These are phyloP conservation scores for Rhizoglyphus robini DNA, from an alignment of 1,140 invertebrate species.

Conservation along the genomic window DNA sequence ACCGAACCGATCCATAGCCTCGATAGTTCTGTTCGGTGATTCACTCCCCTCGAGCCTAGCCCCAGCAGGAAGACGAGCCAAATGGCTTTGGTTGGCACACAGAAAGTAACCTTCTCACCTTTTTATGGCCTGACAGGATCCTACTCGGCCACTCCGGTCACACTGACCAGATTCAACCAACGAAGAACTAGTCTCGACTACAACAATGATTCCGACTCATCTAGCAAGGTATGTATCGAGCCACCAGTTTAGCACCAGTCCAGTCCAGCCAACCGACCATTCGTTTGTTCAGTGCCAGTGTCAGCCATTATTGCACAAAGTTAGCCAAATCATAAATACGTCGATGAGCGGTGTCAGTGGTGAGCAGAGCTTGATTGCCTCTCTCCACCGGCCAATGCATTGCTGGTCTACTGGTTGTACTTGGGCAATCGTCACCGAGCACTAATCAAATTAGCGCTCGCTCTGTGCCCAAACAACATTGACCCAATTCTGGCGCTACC, in stretches of 20 bases:
- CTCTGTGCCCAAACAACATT: constrained; percentile 3
- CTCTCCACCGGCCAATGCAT: too few relatives aligned
- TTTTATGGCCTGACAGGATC: neutral
- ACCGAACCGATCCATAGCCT: neutral
- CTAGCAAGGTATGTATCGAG: constrained; percentile 15
- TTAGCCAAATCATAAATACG: too few relatives aligned
- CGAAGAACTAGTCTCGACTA: constrained; percentile 20
- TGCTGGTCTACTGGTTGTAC: too few relatives aligned
- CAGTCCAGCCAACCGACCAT: too few relatives aligned
- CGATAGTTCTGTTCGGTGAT: too few relatives aligned
- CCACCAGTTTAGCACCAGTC: too few relatives aligned
- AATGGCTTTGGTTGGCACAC: neutral
- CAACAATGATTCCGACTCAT: constrained; percentile 16
- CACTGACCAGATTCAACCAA: constrained; percentile 20
- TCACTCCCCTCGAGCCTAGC: too few relatives aligned
- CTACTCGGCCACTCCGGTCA: constrained; percentile 15
- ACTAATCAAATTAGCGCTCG: constrained; percentile 12
- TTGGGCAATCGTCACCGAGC: neutral
- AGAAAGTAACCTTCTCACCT: neutral
- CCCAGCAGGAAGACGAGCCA: too few relatives aligned
- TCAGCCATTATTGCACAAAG: too few relatives aligned
- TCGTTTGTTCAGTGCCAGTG: too few relatives aligned
- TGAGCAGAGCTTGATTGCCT: too few relatives aligned
- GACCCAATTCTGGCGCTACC: constrained; percentile 6
- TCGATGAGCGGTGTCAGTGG: too few relatives aligned